Conservation (phyloP, 2,113 vertebrate genomes). For the Microcebus murinus region DNA sequence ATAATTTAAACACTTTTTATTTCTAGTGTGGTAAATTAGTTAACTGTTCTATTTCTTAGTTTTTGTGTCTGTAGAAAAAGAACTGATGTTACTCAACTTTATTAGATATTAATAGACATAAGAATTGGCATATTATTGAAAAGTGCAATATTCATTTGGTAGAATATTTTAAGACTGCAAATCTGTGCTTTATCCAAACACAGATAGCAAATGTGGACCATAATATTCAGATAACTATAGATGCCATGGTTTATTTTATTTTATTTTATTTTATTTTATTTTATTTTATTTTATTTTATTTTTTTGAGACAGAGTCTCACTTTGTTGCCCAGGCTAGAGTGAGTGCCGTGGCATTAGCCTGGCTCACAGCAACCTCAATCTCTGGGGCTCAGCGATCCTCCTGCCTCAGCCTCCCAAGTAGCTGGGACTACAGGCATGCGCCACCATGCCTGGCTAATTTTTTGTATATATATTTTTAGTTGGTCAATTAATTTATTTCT, state of each 20-base stretch:
- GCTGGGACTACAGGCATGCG: too few relatives aligned
- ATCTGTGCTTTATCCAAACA: conserved; percentile 46
- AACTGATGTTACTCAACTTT: conserved; percentile 24
- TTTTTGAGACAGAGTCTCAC: too few relatives aligned
- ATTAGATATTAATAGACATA: not conserved
- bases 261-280: too few relatives aligned
- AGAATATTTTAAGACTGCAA: conserved; percentile 7
- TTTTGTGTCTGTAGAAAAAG: conserved; percentile 43
- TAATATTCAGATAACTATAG: conserved; percentile 24
- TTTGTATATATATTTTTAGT: too few relatives aligned
- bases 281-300: too few relatives aligned
- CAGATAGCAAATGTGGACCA: conserved; percentile 12
- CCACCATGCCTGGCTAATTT: too few relatives aligned
- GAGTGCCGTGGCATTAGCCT: too few relatives aligned
- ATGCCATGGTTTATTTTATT: conserved; percentile 47
- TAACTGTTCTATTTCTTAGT: conserved; percentile 30
- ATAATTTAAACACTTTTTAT: not conserved
- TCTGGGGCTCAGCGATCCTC: too few relatives aligned
- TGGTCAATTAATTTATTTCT: too few relatives aligned
- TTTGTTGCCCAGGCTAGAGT: too few relatives aligned
- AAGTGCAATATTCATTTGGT: not conserved
- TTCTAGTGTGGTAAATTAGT: not conserved
- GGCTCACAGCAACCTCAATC: too few relatives aligned
- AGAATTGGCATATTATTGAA: conserved; percentile 24
- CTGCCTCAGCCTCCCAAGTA: too few relatives aligned